Conservation (phyloP, 2,113 vertebrate genomes). For the Indicator maculatus region DNA sequence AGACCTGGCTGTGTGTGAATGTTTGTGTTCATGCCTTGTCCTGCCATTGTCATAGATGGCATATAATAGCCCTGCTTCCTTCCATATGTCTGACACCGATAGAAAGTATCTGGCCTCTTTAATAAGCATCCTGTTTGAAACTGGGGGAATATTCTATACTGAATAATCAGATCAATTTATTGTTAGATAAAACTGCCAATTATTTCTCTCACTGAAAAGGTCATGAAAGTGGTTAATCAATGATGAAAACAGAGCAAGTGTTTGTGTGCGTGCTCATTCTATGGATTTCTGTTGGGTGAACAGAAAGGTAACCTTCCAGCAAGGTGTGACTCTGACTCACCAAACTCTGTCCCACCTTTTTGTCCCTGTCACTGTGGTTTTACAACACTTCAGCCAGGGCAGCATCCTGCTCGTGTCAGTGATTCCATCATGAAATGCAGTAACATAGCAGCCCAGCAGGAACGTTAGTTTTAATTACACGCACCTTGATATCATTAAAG, state of each 20-base stretch:
- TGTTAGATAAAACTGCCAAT: conserved; percentile 74
- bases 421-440: not conserved
- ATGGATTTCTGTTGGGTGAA: not conserved
- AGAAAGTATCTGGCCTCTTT: conserved; percentile 52
- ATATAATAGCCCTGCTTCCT: conserved; percentile 44
- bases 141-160: conserved; percentile 60
- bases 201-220: conserved; percentile 69
- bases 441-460: not conserved
- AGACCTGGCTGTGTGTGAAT: conserved; percentile 65
- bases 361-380: not conserved
- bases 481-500: conserved; percentile 10
- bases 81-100: conserved; percentile 51
- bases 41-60: conserved; percentile 54
- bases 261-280: not conserved
- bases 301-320: not conserved
- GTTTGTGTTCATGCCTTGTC: conserved; percentile 75
- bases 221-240: conserved; percentile 67
- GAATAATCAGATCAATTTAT: conserved; percentile 78
- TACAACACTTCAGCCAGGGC: not conserved
- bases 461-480: not conserved
- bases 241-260: not conserved
- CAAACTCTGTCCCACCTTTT: not conserved
- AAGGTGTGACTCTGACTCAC: not conserved
- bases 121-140: conserved; percentile 67
- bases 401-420: not conserved